Evolutionary conservation across 2,888 invertebrate species (phyloP).

Genomic region (Epinotia demarniana): DNA sequence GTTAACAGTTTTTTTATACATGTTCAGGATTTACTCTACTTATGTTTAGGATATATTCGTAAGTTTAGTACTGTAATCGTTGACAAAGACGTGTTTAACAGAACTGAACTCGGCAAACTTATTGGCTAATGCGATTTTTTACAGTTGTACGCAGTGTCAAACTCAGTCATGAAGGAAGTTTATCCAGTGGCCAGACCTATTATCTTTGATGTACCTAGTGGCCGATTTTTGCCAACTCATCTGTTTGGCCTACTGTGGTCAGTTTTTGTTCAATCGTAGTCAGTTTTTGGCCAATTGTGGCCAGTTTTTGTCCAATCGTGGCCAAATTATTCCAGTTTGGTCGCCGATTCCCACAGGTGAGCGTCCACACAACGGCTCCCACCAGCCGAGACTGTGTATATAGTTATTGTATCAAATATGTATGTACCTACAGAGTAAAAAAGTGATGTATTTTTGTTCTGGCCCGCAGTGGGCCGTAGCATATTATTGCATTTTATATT

Average conservation of each 20-base stretch:
- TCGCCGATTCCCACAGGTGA: neutral
- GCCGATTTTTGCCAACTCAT: too few relatives aligned
- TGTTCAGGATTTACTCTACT: too few relatives aligned
- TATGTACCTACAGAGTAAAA: slow-evolving; percentile 62
- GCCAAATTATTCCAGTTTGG: neutral
- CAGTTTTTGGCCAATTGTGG: neutral
- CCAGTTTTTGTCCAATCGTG: neutral
- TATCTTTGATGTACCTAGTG: too few relatives aligned
- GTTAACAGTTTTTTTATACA: too few relatives aligned
- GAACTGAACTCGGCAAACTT: neutral
- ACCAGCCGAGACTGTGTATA: slow-evolving; percentile 57
- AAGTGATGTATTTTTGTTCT: slow-evolving; percentile 54
- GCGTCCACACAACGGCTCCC: slow-evolving; percentile 13
- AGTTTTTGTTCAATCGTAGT: neutral
- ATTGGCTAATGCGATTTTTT: neutral
- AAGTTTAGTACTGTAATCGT: too few relatives aligned
- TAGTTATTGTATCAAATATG: slow-evolving; percentile 65
- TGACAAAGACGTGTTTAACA: neutral
- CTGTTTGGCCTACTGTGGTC: too few relatives aligned
- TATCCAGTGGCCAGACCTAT: too few relatives aligned
- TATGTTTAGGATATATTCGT: too few relatives aligned
- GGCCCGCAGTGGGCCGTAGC: slow-evolving; percentile 55
- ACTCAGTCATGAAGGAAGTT: neutral
- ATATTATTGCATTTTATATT: slow-evolving; percentile 76
- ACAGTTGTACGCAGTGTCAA: neutral